A percentile compares a stretch with the other conserved stretches of the same genome.
Conservation (phyloP, 2,888 invertebrate genomes). For the Nephrotoma flavescens region DNA sequence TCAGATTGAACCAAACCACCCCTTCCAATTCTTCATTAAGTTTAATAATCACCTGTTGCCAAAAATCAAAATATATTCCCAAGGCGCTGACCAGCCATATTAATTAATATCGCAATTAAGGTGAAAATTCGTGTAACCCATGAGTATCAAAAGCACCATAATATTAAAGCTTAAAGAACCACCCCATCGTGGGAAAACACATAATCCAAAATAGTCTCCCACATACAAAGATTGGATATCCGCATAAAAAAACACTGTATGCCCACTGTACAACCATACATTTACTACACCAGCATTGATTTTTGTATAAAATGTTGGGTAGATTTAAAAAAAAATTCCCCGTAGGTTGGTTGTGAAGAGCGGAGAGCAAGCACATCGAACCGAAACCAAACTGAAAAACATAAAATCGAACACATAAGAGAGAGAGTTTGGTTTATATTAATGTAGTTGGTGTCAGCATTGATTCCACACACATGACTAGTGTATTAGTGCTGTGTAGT, state of each 20-base stretch:
- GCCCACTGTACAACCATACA: background rate
- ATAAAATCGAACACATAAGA: background rate
- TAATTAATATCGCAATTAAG: too few species aligned
- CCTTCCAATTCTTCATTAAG: too few species aligned
- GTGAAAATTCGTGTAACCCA: too few species aligned
- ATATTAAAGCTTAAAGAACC: too few species aligned
- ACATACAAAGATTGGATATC: background rate
- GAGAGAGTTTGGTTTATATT: background rate
- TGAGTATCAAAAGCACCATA: too few species aligned
- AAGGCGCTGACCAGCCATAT: too few species aligned
- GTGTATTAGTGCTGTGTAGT: background rate
- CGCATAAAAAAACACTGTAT: background rate
- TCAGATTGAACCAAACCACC: too few species aligned
- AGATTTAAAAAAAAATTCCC: background rate
- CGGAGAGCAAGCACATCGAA: background rate
- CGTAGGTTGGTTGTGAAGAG: background rate
- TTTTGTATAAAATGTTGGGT: background rate
- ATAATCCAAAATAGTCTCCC: too few species aligned
- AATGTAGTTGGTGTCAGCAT: background rate
- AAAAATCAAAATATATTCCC: too few species aligned
- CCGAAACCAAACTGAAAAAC: background rate
- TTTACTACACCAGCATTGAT: background rate
- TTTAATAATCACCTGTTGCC: too few species aligned
- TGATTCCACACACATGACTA: background rate
- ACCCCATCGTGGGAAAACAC: too few species aligned